Evolutionary conservation across 2,113 vertebrate species (phyloP), one percentile per base, ranked within the genome.

Genomic region (Pollachius pollachius): DNA sequence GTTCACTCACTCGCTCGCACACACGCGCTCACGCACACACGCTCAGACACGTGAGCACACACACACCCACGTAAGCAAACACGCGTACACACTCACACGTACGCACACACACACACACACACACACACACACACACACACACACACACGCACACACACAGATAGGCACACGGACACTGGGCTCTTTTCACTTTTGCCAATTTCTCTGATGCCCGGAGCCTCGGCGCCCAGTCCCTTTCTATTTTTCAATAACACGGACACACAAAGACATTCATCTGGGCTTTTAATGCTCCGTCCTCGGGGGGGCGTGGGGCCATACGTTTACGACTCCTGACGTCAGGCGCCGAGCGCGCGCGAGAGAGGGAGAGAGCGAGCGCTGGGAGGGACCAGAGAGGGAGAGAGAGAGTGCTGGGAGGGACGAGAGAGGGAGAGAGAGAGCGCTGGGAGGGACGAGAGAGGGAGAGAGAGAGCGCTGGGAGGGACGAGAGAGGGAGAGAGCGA

Each of bases 301-400:
- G 2, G 68, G 64, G 74, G 65, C 23, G 19, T 4, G 64, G 72
- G 59, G 75, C 84, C 52, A 80, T 86, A 81, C 85, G 84, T 81
- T 83, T 75, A 73, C 74, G 73, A 73, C 75, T 68, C 71, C 68
- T 77, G 82, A 85, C 54, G 63, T 78, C 74, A 78, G 62, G 25
- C 72, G 19, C 69, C 60, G 68, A 69, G 65, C 70, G 69, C 8
- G 68, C 72, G 68, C 69, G 72, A 65, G 57, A 62, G 30, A 34
- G 69, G 12, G 68, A 74, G 67, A 71, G 72, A 65, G 57, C 59
- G 30, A 30, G 30, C 3, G 30, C 30, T 4, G 3, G 30, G 30
- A 30, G 30, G 3, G 30, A 30, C 30, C 21, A 23, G 21, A 23
- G 21, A 23, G 21, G 2, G 21, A 23, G 21, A 23, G 21, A 23